A percentile compares a stretch with the other conserved stretches of the same genome.
Conservation (phyloP, 2,888 invertebrate genomes). For the Latrodectus elegans region DNA sequence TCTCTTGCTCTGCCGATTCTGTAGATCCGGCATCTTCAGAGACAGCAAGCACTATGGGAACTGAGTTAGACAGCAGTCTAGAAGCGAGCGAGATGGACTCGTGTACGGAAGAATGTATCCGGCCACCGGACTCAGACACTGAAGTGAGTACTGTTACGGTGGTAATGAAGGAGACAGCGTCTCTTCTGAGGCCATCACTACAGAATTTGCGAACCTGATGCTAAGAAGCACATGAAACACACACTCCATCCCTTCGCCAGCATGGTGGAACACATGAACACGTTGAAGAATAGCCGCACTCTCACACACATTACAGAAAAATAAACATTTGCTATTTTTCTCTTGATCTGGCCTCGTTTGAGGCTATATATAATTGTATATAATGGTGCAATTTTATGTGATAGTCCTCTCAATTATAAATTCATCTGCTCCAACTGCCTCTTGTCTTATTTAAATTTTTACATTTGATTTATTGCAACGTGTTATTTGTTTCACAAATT, state of each 20-base stretch:
- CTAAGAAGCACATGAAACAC: not conserved
- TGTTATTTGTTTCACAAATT: no score
- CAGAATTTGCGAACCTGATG: constrained; percentile 55
- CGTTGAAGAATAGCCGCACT: not conserved
- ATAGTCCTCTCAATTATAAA: constrained; percentile 58
- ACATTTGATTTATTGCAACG: no score
- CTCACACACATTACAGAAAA: not conserved
- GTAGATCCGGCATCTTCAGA: constrained; percentile 64
- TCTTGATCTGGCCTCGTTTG: not conserved
- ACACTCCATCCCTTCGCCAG: not conserved
- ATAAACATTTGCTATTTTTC: constrained; percentile 3
- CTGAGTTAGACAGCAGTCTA: constrained; percentile 68
- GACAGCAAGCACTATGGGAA: constrained; percentile 67
- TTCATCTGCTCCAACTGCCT: constrained; percentile 52
- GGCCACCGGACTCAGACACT: constrained; percentile 63
- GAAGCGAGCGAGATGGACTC: constrained; percentile 58
- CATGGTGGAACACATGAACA: not conserved
- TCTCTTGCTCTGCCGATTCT: constrained; percentile 53
- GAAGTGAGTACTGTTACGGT: constrained; percentile 70
- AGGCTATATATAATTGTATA: constrained; percentile 45
- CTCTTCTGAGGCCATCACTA: constrained; percentile 60
- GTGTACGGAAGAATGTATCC: not conserved
- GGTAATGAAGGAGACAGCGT: constrained; percentile 65
- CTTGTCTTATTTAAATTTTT: no score
- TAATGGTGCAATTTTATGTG: constrained; percentile 57